Percentiles rank a stretch among this genome's conserved stretches.
phyloP scores from a whole-genome alignment of 2,888 invertebrate species.

The Chaitophorus viminalis region DNA sequence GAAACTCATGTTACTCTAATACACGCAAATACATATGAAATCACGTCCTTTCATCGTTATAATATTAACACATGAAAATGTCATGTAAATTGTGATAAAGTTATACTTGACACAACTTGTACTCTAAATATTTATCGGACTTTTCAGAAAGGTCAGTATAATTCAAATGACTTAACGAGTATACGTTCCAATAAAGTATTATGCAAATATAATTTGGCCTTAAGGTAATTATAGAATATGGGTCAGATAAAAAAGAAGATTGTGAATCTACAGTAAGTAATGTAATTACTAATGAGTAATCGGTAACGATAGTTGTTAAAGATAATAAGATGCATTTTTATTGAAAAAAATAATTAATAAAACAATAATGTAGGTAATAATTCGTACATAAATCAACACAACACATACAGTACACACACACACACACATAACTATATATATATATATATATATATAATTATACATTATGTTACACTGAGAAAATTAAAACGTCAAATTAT shows the following conservation, averaged over 20 bases:
- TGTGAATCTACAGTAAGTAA: background rate
- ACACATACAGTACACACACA: background rate
- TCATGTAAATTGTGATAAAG: background rate
- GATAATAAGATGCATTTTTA: background rate
- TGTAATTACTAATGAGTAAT: constrained; percentile 25
- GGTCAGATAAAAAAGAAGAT: constrained; percentile 21
- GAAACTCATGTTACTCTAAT: background rate
- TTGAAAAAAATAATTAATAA: too few relatives aligned
- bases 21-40: background rate
- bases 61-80: background rate
- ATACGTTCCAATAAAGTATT: background rate
- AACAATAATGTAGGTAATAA: background rate
- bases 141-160: background rate
- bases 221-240: background rate
- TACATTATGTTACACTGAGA: background rate
- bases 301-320: background rate
- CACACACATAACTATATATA: background rate
- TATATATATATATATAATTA: background rate
- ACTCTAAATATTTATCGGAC: background rate
- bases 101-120: background rate
- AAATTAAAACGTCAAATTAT: too few relatives aligned
- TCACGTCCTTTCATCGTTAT: background rate
- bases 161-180: background rate
- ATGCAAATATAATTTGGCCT: constrained; percentile 35
- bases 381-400: too few relatives aligned